Conservation (phyloP, 2,888 invertebrate genomes). For the Sialis lutaria region DNA sequence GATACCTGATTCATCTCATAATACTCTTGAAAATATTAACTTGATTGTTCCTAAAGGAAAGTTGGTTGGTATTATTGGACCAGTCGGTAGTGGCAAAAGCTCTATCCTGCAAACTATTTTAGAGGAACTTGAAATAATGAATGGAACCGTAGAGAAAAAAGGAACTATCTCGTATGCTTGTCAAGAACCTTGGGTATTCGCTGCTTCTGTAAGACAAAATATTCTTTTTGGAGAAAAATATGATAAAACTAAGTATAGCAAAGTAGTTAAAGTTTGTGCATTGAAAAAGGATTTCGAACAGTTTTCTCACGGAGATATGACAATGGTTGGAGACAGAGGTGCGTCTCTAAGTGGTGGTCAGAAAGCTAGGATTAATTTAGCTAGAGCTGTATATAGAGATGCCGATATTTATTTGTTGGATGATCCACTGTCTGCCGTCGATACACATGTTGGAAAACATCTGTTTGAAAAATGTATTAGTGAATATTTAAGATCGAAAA, state of each 20-base stretch:
- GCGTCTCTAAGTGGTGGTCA: conserved; percentile 65
- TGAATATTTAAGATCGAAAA: conserved; percentile 35
- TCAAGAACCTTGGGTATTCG: conserved; percentile 67
- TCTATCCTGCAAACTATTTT: conserved; percentile 49
- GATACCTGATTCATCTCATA: conserved; percentile 21
- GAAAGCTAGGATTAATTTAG: conserved; percentile 59
- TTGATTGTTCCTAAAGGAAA: conserved; percentile 29
- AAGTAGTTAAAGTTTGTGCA: conserved; percentile 41
- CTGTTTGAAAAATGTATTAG: conserved; percentile 57
- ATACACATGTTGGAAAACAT: conserved; percentile 57
- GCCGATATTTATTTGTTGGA: conserved; percentile 63
- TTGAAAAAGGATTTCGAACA: conserved; percentile 48
- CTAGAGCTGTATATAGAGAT: conserved; percentile 58
- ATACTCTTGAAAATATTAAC: conserved; percentile 31
- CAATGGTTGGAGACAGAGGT: conserved; percentile 62
- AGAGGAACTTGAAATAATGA: conserved; percentile 46
- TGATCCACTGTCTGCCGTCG: conserved; percentile 66
- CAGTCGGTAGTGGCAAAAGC: conserved; percentile 52
- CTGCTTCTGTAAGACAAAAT: conserved; percentile 55
- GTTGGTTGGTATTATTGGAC: conserved; percentile 41
- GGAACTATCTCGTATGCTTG: conserved; percentile 55
- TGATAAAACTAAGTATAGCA: conserved; percentile 29
- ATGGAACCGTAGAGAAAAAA: conserved; percentile 40
- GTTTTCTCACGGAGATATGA: conserved; percentile 52
- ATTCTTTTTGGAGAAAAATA: conserved; percentile 57